Conservation (phyloP, 2,888 invertebrate species). For the Agriotes lineatus region DNA sequence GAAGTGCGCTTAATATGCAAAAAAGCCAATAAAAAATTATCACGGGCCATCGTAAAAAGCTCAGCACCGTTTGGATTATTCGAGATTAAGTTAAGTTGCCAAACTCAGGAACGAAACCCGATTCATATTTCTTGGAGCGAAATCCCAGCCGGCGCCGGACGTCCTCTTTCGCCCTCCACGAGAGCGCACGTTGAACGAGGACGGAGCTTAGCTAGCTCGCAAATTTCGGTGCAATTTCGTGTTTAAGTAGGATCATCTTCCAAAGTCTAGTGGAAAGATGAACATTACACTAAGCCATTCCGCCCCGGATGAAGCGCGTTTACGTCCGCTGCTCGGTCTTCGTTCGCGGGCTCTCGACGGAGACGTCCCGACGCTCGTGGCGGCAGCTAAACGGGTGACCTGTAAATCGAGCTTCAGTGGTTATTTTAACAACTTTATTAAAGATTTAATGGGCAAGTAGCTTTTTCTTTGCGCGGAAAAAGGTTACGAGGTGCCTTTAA, state of each 20-base stretch:
- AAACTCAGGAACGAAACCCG: slow-evolving; percentile 15
- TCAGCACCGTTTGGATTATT: slow-evolving; percentile 25
- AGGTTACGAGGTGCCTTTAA: slow-evolving; percentile 37
- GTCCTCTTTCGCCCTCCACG: too few species aligned
- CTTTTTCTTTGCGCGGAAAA: slow-evolving; percentile 32
- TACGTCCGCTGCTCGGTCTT: slow-evolving; percentile 19
- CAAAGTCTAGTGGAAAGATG: slow-evolving; percentile 35
- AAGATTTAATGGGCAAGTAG: slow-evolving; percentile 38
- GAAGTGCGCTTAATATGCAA: slow-evolving; percentile 17
- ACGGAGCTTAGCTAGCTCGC: slow-evolving; percentile 10
- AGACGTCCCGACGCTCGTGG: slow-evolving; percentile 11
- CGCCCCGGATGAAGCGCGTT: slow-evolving; percentile 18
- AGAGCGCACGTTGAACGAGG: too few species aligned
- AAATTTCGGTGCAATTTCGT: slow-evolving; percentile 12
- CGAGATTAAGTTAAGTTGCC: slow-evolving; percentile 31
- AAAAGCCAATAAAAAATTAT: slow-evolving; percentile 33
- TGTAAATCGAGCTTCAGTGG: slow-evolving; percentile 37
- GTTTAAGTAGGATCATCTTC: slow-evolving; percentile 31
- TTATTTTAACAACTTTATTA: slow-evolving; percentile 45
- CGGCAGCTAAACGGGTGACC: slow-evolving; percentile 13
- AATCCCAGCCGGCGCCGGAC: too few species aligned
- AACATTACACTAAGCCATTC: slow-evolving; percentile 38
- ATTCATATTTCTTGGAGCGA: slow-evolving; percentile 19
- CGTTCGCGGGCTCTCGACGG: neutral
- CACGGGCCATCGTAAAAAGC: slow-evolving; percentile 18